Conservation (phyloP, 1,140 invertebrate species). For the Cardiocondyla obscurior region DNA sequence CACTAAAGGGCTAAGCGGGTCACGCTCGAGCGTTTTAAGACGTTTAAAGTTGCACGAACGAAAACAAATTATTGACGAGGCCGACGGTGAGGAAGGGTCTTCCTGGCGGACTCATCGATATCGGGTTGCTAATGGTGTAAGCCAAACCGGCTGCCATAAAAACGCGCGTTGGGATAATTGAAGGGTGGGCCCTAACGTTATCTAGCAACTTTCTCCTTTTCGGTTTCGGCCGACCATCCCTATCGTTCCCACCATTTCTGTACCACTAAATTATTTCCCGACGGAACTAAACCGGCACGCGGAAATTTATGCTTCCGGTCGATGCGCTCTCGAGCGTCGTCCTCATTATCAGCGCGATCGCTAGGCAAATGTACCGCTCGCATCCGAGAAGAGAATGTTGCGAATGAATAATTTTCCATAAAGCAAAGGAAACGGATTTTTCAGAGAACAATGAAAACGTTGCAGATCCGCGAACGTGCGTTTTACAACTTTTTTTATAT, state of each 20-base stretch:
- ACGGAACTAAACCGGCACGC: conserved; percentile 69
- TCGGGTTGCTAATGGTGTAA: conserved; percentile 81
- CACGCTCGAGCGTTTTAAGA: conserved; percentile 20
- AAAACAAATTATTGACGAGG: conserved; percentile 54
- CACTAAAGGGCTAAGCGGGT: neutral
- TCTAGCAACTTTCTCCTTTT: conserved; percentile 59
- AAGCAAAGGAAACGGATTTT: neutral
- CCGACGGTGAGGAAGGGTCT: conserved; percentile 39
- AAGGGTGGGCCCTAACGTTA: conserved; percentile 72
- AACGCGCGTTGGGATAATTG: conserved; percentile 80
- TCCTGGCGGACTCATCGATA: conserved; percentile 70
- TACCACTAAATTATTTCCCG: conserved; percentile 75
- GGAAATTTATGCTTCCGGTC: conserved; percentile 75
- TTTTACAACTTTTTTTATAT: neutral
- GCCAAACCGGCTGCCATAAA: conserved; percentile 77
- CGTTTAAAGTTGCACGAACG: conserved; percentile 57
- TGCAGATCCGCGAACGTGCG: neutral
- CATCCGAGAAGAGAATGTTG: neutral
- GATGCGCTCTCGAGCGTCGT: neutral
- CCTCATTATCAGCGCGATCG: neutral
- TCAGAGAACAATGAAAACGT: neutral
- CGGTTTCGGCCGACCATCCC: neutral
- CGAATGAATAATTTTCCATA: neutral
- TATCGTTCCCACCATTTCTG: conserved; percentile 24
- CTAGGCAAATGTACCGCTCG: neutral